Conservation (phyloP, 2,797 vertebrate species). For the Sus cebifrons region DNA sequence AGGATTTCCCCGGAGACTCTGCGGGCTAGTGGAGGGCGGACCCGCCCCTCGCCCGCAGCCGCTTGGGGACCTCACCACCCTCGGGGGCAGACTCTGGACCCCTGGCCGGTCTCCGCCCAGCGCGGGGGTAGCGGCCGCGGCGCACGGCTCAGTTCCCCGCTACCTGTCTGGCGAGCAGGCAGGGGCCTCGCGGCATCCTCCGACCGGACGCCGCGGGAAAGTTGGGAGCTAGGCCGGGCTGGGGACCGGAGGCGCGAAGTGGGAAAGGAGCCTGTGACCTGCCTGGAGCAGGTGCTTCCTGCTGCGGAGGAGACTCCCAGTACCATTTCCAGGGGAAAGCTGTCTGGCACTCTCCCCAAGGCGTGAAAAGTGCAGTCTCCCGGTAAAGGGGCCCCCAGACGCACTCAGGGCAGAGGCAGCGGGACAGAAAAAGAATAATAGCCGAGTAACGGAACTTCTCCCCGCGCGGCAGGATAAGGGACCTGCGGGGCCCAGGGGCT, state of each 20-base stretch:
- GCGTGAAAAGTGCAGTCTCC: constrained; percentile 66
- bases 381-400: background rate
- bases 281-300: constrained; percentile 81
- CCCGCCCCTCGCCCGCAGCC: constrained; percentile 19
- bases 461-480: background rate
- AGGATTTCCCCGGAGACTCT: background rate
- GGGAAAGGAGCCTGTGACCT: background rate
- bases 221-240: constrained; percentile 27
- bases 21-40: constrained; percentile 53
- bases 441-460: constrained; percentile 72
- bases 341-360: background rate
- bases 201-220: constrained; percentile 30
- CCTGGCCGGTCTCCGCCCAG: background rate
- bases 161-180: background rate
- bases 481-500: background rate
- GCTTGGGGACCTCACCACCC: background rate
- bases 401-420: background rate
- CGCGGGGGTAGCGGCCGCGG: background rate
- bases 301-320: background rate
- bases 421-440: background rate
- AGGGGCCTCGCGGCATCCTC: background rate
- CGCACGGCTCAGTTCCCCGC: background rate
- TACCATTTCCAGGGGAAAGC: background rate
- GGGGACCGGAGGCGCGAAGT: background rate
- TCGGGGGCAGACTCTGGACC: background rate